Conservation (phyloP, 2,888 invertebrate species). For the Leucophora obtusa region DNA sequence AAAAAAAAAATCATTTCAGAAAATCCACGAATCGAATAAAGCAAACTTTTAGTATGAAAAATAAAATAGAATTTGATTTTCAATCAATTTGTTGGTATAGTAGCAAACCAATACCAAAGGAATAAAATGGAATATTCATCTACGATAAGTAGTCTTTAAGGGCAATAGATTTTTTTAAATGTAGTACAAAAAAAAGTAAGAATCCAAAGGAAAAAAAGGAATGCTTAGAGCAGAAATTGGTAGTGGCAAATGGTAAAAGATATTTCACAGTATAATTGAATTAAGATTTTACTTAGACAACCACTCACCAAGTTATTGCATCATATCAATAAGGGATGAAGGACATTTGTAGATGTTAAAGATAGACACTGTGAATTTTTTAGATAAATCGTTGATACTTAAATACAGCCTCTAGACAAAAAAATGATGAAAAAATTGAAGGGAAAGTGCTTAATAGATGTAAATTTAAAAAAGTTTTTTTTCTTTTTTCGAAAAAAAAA, state of each 20-base stretch:
- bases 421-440: not conserved
- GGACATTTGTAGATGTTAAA: not conserved
- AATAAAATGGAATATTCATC: not conserved
- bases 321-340: conserved; percentile 7
- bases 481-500: no score
- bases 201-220: not conserved
- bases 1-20: not conserved
- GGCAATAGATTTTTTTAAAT: not conserved
- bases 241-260: not conserved
- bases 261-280: conserved; percentile 36
- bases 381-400: not conserved
- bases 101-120: conserved; percentile 10
- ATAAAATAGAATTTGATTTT: not conserved
- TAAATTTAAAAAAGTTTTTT: not conserved
- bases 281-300: conserved; percentile 16
- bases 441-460: not conserved
- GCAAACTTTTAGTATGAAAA: not conserved
- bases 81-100: conserved; percentile 7
- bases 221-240: not conserved
- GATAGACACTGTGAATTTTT: not conserved
- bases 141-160: not conserved
- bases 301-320: conserved; percentile 9
- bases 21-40: not conserved
- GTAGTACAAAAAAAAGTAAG: not conserved
- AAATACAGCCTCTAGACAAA: not conserved